These are phyloP conservation scores for Erebia palarica DNA, from an alignment of 2,888 invertebrate species.

Conservation along the genomic window DNA sequence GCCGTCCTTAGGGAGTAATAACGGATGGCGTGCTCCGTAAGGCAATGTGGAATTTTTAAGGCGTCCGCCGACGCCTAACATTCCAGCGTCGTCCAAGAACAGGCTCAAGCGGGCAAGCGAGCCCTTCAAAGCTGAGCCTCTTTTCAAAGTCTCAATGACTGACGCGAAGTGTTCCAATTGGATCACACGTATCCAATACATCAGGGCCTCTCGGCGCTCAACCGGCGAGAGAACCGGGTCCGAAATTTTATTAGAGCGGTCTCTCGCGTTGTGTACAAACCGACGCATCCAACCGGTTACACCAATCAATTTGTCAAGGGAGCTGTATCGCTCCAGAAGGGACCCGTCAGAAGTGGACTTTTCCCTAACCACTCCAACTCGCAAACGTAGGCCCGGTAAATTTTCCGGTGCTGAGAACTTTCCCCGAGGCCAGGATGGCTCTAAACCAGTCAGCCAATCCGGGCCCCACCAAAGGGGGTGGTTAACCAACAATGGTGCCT, in stretches of 20 bases:
- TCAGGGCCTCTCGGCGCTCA: not conserved
- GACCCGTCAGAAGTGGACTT: not conserved
- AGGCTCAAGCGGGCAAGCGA: not conserved
- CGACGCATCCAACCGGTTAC: not conserved
- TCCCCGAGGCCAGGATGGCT: not conserved
- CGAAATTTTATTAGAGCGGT: not conserved
- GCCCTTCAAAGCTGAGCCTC: not conserved
- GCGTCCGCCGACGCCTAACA: not conserved
- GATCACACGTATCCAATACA: not conserved
- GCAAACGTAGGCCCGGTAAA: not conserved
- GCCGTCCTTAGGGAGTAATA: not conserved
- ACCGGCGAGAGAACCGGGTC: not conserved
- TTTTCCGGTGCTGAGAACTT: not conserved
- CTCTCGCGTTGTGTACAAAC: not conserved
- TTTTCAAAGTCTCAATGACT: not conserved
- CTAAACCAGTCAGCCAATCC: not conserved
- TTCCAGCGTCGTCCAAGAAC: not conserved
- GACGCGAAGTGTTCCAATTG: not conserved
- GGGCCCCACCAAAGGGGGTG: not conserved
- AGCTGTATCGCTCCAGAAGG: not conserved
- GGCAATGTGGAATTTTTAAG: not conserved
- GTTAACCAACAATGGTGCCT: not conserved
- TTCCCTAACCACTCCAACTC: not conserved
- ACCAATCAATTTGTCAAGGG: not conserved
- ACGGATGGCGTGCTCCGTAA: not conserved